phyloP scores from a whole-genome alignment of 2,888 invertebrate species.

The Atherix ibis region DNA sequence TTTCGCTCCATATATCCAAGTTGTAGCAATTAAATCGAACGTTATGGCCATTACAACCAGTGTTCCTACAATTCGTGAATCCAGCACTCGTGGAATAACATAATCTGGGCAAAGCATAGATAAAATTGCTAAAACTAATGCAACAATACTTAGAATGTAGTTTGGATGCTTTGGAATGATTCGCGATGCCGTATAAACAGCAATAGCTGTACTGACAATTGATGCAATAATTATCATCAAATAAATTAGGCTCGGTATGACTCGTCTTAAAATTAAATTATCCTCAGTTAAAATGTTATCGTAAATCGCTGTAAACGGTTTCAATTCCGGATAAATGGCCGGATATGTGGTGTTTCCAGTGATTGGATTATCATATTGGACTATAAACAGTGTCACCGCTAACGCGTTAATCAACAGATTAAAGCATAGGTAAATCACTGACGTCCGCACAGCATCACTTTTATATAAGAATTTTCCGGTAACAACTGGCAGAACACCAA shows the following conservation, averaged over 20 bases:
- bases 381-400: conserved; percentile 30
- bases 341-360: conserved; percentile 14
- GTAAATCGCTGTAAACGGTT: conserved; percentile 29
- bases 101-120: conserved; percentile 27
- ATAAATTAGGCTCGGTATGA: conserved; percentile 25
- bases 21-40: conserved; percentile 29
- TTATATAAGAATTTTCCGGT: conserved; percentile 33
- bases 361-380: conserved; percentile 24
- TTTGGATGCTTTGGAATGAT: conserved; percentile 29
- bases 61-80: conserved; percentile 28
- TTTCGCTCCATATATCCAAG: conserved; percentile 32
- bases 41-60: conserved; percentile 26
- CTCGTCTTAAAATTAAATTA: conserved; percentile 15
- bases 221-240: conserved; percentile 25
- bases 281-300: conserved; percentile 21
- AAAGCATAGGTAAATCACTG: conserved; percentile 31
- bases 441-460: conserved; percentile 31
- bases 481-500: conserved; percentile 29
- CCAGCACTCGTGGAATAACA: conserved; percentile 24
- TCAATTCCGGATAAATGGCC: conserved; percentile 22
- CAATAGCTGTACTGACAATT: conserved; percentile 25
- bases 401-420: conserved; percentile 30
- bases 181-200: conserved; percentile 28
- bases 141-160: conserved; percentile 28
- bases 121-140: conserved; percentile 24